These are phyloP conservation scores for Augochlora pura DNA, from an alignment of 1,140 invertebrate genomes.

Conservation along the genomic window DNA sequence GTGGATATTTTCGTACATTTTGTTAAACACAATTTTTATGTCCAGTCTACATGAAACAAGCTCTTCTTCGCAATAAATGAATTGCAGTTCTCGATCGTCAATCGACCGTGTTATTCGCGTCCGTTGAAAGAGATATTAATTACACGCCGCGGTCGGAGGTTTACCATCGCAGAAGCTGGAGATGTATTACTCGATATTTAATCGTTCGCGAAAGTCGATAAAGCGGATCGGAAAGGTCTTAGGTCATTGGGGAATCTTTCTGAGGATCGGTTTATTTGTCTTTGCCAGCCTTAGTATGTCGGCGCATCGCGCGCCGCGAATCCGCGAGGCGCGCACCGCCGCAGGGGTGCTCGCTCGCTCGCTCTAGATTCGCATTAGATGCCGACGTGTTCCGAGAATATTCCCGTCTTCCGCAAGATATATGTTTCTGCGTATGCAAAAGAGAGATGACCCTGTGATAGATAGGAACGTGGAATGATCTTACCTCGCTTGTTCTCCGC, in stretches of 20 bases:
- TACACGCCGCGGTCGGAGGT: background rate
- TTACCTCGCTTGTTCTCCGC: conserved; percentile 36
- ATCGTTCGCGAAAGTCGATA: conserved; percentile 37
- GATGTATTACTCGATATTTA: conserved; percentile 32
- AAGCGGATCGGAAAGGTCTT: conserved; percentile 29
- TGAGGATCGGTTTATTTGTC: conserved; percentile 58
- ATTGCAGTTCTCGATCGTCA: background rate
- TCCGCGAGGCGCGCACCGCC: conserved; percentile 15
- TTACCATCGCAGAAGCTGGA: background rate
- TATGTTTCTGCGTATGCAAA: conserved; percentile 61
- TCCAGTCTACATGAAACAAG: no score
- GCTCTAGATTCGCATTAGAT: conserved; percentile 71
- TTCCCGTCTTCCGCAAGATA: conserved; percentile 43
- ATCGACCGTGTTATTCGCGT: background rate
- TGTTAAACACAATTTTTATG: no score
- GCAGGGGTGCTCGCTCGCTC: conserved; percentile 41
- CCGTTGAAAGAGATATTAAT: conserved; percentile 28
- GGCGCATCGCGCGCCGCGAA: background rate
- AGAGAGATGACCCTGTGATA: conserved; percentile 66
- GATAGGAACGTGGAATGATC: conserved; percentile 51
- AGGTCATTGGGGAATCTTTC: conserved; percentile 49
- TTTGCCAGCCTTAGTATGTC: conserved; percentile 52
- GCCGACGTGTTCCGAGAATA: conserved; percentile 68
- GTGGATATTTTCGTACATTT: no score
- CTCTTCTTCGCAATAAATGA: background rate